Conservation (phyloP, 2,113 vertebrate species). For the Pedionomus torquatus region DNA sequence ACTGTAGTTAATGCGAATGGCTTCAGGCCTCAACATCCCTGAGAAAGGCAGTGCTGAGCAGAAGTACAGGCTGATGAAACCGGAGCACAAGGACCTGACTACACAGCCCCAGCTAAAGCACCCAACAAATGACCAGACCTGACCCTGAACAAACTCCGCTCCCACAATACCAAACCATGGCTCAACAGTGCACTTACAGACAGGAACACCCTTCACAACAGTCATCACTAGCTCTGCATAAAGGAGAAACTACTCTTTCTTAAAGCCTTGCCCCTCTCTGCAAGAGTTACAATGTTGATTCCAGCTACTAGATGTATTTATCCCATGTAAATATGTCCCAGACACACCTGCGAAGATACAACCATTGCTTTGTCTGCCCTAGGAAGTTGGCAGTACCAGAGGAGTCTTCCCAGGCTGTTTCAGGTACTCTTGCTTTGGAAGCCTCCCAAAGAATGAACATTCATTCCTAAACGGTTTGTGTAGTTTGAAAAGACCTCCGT, state of each 20-base stretch:
- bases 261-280: neutral
- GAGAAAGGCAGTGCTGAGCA: neutral
- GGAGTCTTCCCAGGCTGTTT: neutral
- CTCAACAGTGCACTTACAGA: neutral
- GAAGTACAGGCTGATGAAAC: neutral
- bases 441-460: neutral
- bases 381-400: neutral
- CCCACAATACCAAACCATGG: neutral
- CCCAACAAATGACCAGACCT: neutral
- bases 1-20: too few species aligned
- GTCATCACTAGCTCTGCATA: neutral
- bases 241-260: neutral
- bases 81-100: neutral
- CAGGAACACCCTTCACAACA: neutral
- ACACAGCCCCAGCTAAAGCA: neutral
- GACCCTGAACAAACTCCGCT: neutral
- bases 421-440: neutral
- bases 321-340: neutral
- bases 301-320: neutral
- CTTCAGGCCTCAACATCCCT: neutral
- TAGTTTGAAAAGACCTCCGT: neutral
- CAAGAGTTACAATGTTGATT: rapidly evolving
- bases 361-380: neutral
- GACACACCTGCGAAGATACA: neutral
- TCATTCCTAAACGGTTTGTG: neutral